phyloP scores from a whole-genome alignment of 2,888 invertebrate species.

The Bhutanitis thaidina region DNA sequence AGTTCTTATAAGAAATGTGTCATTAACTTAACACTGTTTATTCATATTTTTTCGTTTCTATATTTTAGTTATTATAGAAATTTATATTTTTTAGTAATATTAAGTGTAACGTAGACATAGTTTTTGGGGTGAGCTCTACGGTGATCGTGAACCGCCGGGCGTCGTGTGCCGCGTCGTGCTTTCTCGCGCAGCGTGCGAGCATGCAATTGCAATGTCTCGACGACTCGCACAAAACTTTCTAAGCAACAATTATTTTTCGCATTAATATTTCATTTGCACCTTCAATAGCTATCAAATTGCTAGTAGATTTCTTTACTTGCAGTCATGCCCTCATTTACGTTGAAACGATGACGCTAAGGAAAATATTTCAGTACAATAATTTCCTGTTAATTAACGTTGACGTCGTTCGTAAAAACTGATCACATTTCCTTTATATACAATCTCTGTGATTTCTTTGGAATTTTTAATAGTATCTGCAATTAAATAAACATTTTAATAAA shows the following conservation, averaged over 20 bases:
- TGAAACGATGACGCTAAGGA: conserved; percentile 4
- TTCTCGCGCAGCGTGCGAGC: conserved; percentile 76
- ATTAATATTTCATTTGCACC: conserved; percentile 75
- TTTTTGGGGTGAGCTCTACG: conserved; percentile 25
- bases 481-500: neutral
- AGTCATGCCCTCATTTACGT: conserved; percentile 24
- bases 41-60: too few species aligned
- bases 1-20: too few species aligned
- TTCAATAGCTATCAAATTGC: conserved; percentile 50
- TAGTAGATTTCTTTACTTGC: conserved; percentile 33
- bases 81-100: neutral
- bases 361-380: conserved; percentile 2
- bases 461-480: conserved; percentile 1
- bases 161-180: conserved; percentile 56
- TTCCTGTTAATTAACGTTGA: conserved; percentile 5
- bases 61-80: neutral
- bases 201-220: conserved; percentile 76
- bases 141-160: conserved; percentile 10
- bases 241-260: conserved; percentile 76
- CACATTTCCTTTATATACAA: neutral
- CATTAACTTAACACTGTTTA: too few species aligned
- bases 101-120: neutral
- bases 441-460: neutral
- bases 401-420: neutral
- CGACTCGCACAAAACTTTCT: conserved; percentile 72